phyloP scores from a whole-genome alignment of 2,888 invertebrate species.

The Prosapia bicincta region DNA sequence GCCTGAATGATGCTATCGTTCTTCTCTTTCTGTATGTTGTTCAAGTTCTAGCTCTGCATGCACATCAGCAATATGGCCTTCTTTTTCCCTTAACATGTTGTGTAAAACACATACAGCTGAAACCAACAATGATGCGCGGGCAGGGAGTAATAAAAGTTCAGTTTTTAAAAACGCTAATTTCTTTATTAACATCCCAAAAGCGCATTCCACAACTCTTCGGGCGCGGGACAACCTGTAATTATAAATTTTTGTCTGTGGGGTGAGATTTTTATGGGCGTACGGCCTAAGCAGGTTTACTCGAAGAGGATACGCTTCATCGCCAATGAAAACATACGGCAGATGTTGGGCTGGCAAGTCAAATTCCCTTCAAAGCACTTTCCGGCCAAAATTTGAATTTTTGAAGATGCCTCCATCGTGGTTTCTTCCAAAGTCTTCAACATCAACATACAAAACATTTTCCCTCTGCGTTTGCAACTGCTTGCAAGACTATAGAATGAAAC shows the following conservation, averaged over 20 bases:
- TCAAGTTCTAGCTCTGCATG: too few species aligned
- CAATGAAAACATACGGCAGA: slow-evolving; percentile 40
- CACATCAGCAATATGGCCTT: too few species aligned
- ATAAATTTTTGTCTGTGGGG: slow-evolving; percentile 38
- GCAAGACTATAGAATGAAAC: slow-evolving; percentile 33
- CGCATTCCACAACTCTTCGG: too few species aligned
- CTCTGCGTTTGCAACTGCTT: slow-evolving; percentile 38
- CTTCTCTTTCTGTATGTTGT: too few species aligned
- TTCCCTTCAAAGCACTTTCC: too few species aligned
- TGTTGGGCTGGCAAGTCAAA: too few species aligned
- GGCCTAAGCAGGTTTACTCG: slow-evolving; percentile 36
- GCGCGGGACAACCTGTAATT: slow-evolving; percentile 42
- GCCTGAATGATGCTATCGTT: too few species aligned
- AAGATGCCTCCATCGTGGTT: slow-evolving; percentile 36
- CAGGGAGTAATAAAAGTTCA: too few species aligned
- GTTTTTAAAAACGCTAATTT: too few species aligned
- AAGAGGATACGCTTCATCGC: slow-evolving; percentile 37
- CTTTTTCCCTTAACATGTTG: too few species aligned
- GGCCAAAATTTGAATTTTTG: slow-evolving; percentile 24
- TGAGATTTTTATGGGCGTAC: slow-evolving; percentile 31
- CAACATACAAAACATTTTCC: slow-evolving; percentile 35
- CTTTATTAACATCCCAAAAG: slow-evolving; percentile 15
- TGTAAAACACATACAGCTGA: too few species aligned
- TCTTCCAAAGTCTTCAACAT: slow-evolving; percentile 37
- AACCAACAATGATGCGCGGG: too few species aligned